Percentiles rank a stretch among this genome's conserved stretches.
These are phyloP conservation scores for Menidia beryllina DNA, from an alignment of 2,113 vertebrate species.

Conservation along the genomic window DNA sequence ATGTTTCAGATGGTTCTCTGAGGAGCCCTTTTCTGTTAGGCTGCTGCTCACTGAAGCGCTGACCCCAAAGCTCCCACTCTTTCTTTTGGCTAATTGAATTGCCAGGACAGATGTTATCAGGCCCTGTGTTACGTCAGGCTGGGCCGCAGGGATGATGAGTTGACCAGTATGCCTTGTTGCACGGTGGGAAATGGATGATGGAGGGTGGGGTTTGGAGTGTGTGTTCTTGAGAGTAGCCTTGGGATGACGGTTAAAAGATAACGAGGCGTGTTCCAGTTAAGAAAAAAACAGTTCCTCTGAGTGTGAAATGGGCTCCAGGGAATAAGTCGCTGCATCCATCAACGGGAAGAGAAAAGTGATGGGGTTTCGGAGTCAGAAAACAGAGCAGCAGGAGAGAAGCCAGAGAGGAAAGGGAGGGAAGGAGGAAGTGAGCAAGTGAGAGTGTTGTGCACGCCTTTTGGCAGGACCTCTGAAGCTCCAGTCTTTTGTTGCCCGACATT, in stretches of 20 bases:
- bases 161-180: constrained; percentile 22
- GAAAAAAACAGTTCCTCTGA: not conserved
- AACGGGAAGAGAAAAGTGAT: constrained; percentile 18
- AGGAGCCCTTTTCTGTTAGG: constrained; percentile 27
- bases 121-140: constrained; percentile 46
- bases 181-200: constrained; percentile 20
- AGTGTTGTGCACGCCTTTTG: constrained; percentile 62
- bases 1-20: constrained; percentile 1
- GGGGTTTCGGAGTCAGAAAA: constrained; percentile 48
- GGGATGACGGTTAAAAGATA: not conserved
- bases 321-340: not conserved
- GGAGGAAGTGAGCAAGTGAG: constrained; percentile 33
- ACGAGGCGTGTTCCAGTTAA: not conserved
- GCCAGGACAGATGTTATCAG: constrained; percentile 64
- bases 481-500: constrained; percentile 80
- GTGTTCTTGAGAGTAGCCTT: not conserved
- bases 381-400: constrained; percentile 9
- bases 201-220: constrained; percentile 8
- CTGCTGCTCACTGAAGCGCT: constrained; percentile 26
- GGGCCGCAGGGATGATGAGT: constrained; percentile 41
- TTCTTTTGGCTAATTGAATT: constrained; percentile 44
- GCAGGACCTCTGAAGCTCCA: constrained; percentile 55
- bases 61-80: constrained; percentile 33
- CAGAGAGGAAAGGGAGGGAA: constrained; percentile 51
- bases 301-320: not conserved